Conservation (phyloP, 2,797 vertebrate genomes). For the Clarias pachynema region DNA sequence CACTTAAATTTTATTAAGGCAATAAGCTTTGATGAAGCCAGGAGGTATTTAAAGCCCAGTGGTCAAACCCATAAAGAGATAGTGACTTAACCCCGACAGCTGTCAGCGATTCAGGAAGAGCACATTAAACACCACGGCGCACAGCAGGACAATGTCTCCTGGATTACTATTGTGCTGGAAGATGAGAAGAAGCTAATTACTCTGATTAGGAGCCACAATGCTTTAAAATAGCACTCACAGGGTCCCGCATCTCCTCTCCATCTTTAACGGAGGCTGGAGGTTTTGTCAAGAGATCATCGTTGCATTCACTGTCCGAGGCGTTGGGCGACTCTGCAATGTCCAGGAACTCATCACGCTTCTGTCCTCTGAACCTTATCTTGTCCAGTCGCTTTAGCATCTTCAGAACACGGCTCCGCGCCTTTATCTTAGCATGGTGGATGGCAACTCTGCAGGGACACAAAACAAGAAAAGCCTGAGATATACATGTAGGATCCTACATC, state of each 20-base stretch:
- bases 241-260: conserved; percentile 84
- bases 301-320: conserved; percentile 91
- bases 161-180: not conserved
- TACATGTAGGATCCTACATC: too few species aligned
- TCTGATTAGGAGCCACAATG: not conserved
- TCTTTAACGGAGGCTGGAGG: conserved; percentile 77
- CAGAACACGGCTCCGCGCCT: conserved; percentile 75
- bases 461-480: not conserved
- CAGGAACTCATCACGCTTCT: conserved; percentile 91
- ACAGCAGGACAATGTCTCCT: not conserved
- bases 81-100: not conserved
- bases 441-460: conserved; percentile 68
- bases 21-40: not conserved
- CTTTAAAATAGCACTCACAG: conserved; percentile 72
- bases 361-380: conserved; percentile 94
- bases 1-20: not conserved
- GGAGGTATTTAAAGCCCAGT: not conserved
- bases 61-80: not conserved
- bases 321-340: conserved; percentile 91
- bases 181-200: not conserved
- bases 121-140: not conserved
- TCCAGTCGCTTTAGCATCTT: conserved; percentile 95
- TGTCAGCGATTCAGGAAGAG: conserved; percentile 6
- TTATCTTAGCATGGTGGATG: conserved; percentile 85
- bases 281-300: conserved; percentile 82